A percentile compares a stretch with the other conserved stretches of the same genome.
phyloP scores from a whole-genome alignment of 2,113 vertebrate species.

The Casuarius casuarius region DNA sequence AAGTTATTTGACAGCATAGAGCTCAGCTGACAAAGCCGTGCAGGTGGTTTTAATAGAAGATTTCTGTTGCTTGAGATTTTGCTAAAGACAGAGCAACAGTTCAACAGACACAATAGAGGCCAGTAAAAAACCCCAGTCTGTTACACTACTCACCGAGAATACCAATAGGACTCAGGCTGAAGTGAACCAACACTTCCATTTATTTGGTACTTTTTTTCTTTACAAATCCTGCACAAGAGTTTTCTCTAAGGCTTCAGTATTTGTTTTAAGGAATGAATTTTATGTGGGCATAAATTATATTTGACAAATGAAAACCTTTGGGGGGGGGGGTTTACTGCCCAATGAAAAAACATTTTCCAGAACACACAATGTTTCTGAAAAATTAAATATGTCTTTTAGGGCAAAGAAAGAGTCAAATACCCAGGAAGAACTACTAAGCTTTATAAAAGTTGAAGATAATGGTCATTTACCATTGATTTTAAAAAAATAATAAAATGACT shows the following conservation, averaged over 20 bases:
- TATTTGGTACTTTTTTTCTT: slow-evolving; percentile 20
- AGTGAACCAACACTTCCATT: slow-evolving; percentile 52
- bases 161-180: slow-evolving; percentile 48
- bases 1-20: slow-evolving; percentile 75
- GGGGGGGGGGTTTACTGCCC: neutral
- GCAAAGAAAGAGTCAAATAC: neutral
- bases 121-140: slow-evolving; percentile 69
- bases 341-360: slow-evolving; percentile 66
- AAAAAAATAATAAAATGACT: neutral
- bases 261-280: slow-evolving; percentile 78
- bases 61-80: slow-evolving; percentile 76
- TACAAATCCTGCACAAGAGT: slow-evolving; percentile 54
- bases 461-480: neutral
- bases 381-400: slow-evolving; percentile 2
- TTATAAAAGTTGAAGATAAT: slow-evolving; percentile 18
- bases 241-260: slow-evolving; percentile 73
- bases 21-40: slow-evolving; percentile 79
- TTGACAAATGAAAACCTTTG: slow-evolving; percentile 71
- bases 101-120: slow-evolving; percentile 84
- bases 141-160: slow-evolving; percentile 44
- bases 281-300: slow-evolving; percentile 74
- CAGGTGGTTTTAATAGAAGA: slow-evolving; percentile 88
- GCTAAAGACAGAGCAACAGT: slow-evolving; percentile 79
- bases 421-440: neutral
- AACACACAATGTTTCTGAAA: slow-evolving; percentile 13